Evolutionary conservation across 1,140 invertebrate genomes (phyloP), one percentile per base, ranked within the genome.

Genomic region (Cyphomyrmex costatus): DNA sequence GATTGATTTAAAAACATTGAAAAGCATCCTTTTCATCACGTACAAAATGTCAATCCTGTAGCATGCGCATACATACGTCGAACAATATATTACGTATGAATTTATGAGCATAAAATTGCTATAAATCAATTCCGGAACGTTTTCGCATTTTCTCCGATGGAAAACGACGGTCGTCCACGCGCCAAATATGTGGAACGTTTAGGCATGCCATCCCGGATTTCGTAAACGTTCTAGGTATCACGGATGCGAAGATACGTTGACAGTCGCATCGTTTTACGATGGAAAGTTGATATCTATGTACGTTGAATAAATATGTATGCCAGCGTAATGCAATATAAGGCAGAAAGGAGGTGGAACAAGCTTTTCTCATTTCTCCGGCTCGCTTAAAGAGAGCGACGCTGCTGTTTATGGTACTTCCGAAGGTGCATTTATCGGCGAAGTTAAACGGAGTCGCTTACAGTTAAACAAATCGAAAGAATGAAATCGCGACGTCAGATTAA

Each of bases 221-320:
- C 51, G 84, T 89, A 88, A 90, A 91, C 76, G 90, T 88, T 80
- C 61, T 36, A 76, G 80, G 78, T 83, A 80, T 88, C 76, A 58
- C 79, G 89, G 83, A 89, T 80, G 66, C 76, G 70, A 87, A 66
- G 86, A 88, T 92, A 89, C 85, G 86, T 83, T 78, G 79, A 68
- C 71, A 46, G 51, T 68, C 78, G 86, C 82, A 79, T 74, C 60
- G 85, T 53, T 85, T 80, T 88, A 88, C 89, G 85, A 84, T 83
- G 71, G 77, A 56, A 76, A 92, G 77, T 89, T n/a, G n/a, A n/a
- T n/a, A n/a, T n/a, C 86, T 89, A 85, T 83, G 88, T 88, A 90
- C 77, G 88, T 85, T 84, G 86, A 88, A 92, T 91, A 92, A 91
- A 92, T 91, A 91, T 91, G 91, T 87, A 89, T 89, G 86, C 68